Base-by-base conservation (phyloP, 2,888 invertebrate genomes). In the Anaspis maculata region DNA sequence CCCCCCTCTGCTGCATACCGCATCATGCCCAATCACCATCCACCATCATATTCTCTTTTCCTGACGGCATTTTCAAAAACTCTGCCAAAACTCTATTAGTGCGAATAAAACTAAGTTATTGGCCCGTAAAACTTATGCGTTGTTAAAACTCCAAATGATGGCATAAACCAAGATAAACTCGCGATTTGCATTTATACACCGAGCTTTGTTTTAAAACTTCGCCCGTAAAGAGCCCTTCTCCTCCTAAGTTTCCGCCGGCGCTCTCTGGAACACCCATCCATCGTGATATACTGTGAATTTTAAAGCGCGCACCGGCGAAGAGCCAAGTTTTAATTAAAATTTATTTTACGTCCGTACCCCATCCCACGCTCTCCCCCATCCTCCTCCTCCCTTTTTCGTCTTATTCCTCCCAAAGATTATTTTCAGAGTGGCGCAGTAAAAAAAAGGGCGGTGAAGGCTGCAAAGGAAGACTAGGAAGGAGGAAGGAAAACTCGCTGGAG, bases 111-210 rank as follows among this genome's bases (percentile, higher is more conserved):
- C 42, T 44, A 41, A 39, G 57, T 59, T 57, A 59, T 57, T 51
- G 56, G 49, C 49, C 49, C 47, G 56, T 59, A 58, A 58, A 55
- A 54, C 56, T 54, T 54, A 56, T 53, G 51, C 45, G 50, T 54
- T 49, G 53, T 57, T 56, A 57, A 59, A 57, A 49, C 49, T 56
- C 52, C 40, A 56, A 58, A 56, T 54, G 54, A 49, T 51, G 44
- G 43, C 52, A 57, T 59, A 58, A 59, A 58, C 39, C 50, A 51
- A 56, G 57, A 56, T 57, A 58, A 56, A 55, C 55, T 52, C 49
- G 52, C 55, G 53, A 58, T 58, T 59, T 59, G 59, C 59, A 59
- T 59, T 58, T 58, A 59, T 56, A 52, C 48, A 41, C 45, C n/a
- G n/a, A 47, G 49, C 47, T 49, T 54, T 56, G 54, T 56, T 57